Evolutionary conservation across 2,888 invertebrate species (phyloP).

Genomic region (Tachystola acroxantha): DNA sequence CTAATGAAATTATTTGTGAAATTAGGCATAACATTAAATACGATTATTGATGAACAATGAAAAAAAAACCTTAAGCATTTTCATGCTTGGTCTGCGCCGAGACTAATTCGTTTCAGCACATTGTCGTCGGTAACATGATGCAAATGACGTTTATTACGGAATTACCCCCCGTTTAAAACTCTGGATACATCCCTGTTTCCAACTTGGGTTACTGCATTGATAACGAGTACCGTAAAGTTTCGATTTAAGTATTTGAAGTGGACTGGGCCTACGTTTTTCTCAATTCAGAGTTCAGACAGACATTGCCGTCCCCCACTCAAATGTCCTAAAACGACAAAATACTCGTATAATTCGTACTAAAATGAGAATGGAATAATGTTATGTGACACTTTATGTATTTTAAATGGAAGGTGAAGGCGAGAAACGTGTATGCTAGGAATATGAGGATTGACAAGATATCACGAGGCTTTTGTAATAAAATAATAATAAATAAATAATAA

Average conservation of each 20-base stretch:
- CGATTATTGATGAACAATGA: too few species aligned
- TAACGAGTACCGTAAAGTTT: conserved; percentile 61
- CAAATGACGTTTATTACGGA: too few species aligned
- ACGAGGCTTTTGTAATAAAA: too few species aligned
- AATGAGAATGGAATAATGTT: conserved; percentile 47
- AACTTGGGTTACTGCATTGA: conserved; percentile 34
- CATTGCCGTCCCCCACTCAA: conserved; percentile 28
- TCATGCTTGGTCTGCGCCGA: too few species aligned
- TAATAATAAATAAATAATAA: too few species aligned
- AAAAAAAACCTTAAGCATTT: too few species aligned
- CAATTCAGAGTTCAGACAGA: conserved; percentile 32
- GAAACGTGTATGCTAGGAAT: background rate
- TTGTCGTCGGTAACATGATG: too few species aligned
- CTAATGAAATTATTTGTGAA: too few species aligned
- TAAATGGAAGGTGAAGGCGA: conserved; percentile 23
- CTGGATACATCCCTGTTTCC: background rate
- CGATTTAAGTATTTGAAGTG: conserved; percentile 63
- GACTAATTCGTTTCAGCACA: too few species aligned
- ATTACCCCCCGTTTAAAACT: background rate
- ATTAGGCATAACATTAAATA: too few species aligned
- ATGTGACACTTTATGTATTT: conserved; percentile 29
- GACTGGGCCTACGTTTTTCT: conserved; percentile 36
- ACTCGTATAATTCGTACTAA: conserved; percentile 37
- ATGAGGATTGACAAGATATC: background rate
- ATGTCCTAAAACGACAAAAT: conserved; percentile 39